A percentile compares a stretch with the other conserved stretches of the same genome.
Conservation (phyloP, 92 coral and sea anemone species). For the Epizoanthus scotinus region DNA sequence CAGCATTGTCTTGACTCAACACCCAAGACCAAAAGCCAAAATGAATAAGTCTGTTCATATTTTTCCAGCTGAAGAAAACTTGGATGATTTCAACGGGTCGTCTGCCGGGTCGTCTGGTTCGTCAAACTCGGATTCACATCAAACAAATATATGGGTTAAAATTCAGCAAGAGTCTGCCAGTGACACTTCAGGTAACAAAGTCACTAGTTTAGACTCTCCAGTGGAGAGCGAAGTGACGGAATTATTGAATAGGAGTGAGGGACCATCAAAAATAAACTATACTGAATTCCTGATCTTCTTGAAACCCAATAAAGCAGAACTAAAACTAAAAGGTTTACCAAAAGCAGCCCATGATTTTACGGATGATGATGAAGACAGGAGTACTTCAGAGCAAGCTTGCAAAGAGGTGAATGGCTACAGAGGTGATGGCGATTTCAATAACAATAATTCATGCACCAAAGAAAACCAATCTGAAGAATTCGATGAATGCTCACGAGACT, state of each 20-base stretch:
- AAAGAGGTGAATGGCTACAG: background rate
- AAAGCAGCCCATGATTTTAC: background rate
- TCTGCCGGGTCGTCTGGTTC: background rate
- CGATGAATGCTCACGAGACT: background rate
- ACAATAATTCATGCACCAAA: background rate
- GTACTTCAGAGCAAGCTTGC: background rate
- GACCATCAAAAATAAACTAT: background rate
- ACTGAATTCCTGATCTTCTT: constrained; percentile 23
- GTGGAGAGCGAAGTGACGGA: constrained; percentile 6
- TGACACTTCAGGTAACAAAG: background rate
- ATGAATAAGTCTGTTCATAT: background rate
- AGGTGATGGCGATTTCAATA: constrained; percentile 15
- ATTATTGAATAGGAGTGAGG: constrained; percentile 7
- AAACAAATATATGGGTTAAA: background rate
- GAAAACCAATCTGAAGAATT: constrained; percentile 20
- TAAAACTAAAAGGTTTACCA: constrained; percentile 9
- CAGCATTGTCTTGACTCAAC: background rate
- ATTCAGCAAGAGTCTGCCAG: background rate
- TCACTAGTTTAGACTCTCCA: background rate
- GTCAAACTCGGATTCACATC: background rate
- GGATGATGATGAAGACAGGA: background rate
- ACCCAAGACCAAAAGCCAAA: background rate
- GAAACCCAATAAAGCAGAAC: constrained; percentile 23
- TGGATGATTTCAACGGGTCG: background rate
- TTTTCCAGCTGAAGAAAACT: background rate